phyloP scores from a whole-genome alignment of 2,888 invertebrate species.

The Athalia circularis region DNA sequence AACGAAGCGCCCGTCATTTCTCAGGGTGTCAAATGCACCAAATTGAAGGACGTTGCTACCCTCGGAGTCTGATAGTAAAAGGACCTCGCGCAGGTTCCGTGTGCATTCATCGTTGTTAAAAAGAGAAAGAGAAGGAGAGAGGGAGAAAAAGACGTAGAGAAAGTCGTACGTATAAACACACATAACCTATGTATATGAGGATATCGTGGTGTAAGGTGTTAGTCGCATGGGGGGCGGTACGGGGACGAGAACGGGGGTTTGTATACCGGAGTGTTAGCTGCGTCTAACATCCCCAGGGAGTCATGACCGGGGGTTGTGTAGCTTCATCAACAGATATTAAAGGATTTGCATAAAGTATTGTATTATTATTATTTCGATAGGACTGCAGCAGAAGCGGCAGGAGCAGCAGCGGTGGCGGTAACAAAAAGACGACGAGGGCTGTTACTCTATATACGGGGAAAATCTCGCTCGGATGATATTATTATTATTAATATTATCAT shows the following conservation, averaged over 20 bases:
- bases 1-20: conserved; percentile 70
- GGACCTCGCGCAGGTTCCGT: no score
- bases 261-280: conserved; percentile 47
- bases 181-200: conserved; percentile 27
- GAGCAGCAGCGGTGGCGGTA: not conserved
- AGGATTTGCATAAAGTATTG: conserved; percentile 73
- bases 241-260: conserved; percentile 19
- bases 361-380: conserved; percentile 60
- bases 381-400: not conserved
- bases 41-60: conserved; percentile 61
- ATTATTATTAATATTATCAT: not conserved
- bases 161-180: not conserved
- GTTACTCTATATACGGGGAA: conserved; percentile 22
- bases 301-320: conserved; percentile 64
- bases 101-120: no score
- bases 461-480: conserved; percentile 12
- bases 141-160: not conserved
- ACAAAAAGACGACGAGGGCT: conserved; percentile 3
- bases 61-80: no score
- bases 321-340: conserved; percentile 73
- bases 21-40: conserved; percentile 73
- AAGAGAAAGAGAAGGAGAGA: no score
- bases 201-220: not conserved
- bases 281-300: conserved; percentile 68
- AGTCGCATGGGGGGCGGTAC: not conserved